Conservation (phyloP, 2,888 invertebrate genomes). For the Oscheius sp. region DNA sequence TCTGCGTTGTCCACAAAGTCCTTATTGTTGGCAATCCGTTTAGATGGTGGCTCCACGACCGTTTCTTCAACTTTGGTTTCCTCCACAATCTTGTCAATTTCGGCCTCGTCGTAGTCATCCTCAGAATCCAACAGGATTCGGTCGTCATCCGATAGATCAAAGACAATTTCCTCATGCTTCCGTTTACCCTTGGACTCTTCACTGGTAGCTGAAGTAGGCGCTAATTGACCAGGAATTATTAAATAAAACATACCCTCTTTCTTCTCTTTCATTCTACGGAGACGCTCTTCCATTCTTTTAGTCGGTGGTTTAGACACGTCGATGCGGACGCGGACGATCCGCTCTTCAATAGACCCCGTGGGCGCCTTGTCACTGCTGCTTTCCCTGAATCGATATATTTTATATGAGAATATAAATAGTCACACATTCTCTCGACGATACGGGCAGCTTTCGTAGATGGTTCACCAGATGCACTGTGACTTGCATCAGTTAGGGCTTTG, state of each 20-base stretch:
- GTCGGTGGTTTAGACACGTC: slow-evolving; percentile 25
- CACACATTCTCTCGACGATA: slow-evolving; percentile 10
- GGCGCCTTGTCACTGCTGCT: slow-evolving; percentile 1
- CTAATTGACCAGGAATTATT: background rate
- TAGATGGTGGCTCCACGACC: slow-evolving; percentile 1
- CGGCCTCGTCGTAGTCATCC: background rate
- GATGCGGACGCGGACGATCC: slow-evolving; percentile 1
- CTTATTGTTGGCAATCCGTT: background rate
- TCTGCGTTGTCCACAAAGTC: background rate
- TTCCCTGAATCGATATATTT: background rate
- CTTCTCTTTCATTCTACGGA: background rate
- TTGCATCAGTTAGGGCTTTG: slow-evolving; percentile 16
- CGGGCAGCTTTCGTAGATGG: background rate
- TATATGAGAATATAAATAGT: background rate
- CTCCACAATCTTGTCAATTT: slow-evolving; percentile 16
- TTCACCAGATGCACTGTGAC: slow-evolving; percentile 1
- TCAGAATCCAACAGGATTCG: background rate
- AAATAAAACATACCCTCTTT: slow-evolving; percentile 3
- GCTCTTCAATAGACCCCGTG: background rate
- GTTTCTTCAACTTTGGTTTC: background rate
- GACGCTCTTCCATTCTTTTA: slow-evolving; percentile 7
- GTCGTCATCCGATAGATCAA: background rate
- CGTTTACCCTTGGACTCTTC: background rate
- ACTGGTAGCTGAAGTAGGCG: background rate
- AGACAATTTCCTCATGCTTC: slow-evolving; percentile 12